Percentiles rank a stretch among this genome's conserved stretches.
Evolutionary conservation across 2,888 invertebrate species (phyloP).

Genomic region (Pegoplata infirma): DNA sequence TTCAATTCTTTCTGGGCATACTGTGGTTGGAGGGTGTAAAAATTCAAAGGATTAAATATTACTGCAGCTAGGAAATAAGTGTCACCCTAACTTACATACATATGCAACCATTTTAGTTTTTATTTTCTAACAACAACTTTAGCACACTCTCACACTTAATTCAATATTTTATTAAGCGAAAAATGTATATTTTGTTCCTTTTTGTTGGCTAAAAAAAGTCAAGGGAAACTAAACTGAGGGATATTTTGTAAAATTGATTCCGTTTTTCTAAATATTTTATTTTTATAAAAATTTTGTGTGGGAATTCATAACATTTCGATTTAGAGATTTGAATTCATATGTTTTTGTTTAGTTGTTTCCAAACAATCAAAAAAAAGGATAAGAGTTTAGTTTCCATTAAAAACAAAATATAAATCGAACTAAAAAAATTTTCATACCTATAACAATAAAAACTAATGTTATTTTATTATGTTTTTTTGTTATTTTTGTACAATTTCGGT

Average conservation of each 20-base stretch:
- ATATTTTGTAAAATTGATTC: conserved; percentile 54
- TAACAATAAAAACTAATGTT: conserved; percentile 59
- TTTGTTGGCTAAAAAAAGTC: conserved; percentile 1
- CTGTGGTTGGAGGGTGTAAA: too few relatives aligned
- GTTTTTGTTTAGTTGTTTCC: neutral
- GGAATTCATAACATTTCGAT: conserved; percentile 52
- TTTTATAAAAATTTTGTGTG: conserved; percentile 46
- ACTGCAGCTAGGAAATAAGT: too few relatives aligned
- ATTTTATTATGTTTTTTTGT: conserved; percentile 42
- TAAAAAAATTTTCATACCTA: conserved; percentile 39
- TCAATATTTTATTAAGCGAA: conserved; percentile 74
- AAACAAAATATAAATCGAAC: conserved; percentile 33
- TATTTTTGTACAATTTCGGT: conserved; percentile 8
- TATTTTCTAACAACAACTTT: conserved; percentile 48
- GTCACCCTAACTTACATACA: too few relatives aligned
- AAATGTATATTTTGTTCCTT: conserved; percentile 70
- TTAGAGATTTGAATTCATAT: conserved; percentile 44
- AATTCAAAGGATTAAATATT: too few relatives aligned
- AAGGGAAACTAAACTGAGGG: neutral
- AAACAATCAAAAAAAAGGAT: conserved; percentile 14
- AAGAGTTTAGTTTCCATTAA: conserved; percentile 36
- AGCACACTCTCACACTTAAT: conserved; percentile 9
- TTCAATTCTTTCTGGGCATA: too few relatives aligned
- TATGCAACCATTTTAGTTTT: conserved; percentile 34
- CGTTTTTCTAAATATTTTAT: conserved; percentile 27